These are phyloP conservation scores for Vanessa cardui DNA, from an alignment of 2,888 invertebrate genomes.

Conservation along the genomic window DNA sequence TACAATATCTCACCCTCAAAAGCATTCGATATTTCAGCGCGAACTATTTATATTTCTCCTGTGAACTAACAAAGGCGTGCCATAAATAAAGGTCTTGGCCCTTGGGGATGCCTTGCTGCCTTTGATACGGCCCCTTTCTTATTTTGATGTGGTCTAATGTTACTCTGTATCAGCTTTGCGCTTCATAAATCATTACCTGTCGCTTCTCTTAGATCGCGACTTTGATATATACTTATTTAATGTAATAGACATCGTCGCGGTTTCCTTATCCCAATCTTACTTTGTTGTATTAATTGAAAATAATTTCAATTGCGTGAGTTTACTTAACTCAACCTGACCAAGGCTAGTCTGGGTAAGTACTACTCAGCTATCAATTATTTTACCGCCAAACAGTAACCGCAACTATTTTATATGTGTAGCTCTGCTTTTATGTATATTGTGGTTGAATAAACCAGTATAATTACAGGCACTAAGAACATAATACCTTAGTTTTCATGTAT, in stretches of 20 bases:
- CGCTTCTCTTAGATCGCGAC: constrained; percentile 35
- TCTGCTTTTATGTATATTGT: too few species aligned
- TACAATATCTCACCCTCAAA: constrained; percentile 78
- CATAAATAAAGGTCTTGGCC: constrained; percentile 76
- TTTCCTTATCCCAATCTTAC: background rate
- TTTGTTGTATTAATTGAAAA: background rate
- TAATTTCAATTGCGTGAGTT: background rate
- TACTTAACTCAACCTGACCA: too few species aligned
- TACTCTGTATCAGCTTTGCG: constrained; percentile 70
- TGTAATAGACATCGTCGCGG: constrained; percentile 26
- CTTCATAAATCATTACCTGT: constrained; percentile 79
- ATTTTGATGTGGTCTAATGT: constrained; percentile 78
- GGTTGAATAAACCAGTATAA: too few species aligned
- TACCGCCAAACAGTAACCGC: too few species aligned
- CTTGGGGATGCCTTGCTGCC: constrained; percentile 73
- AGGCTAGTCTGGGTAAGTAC: too few species aligned
- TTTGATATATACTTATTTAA: constrained; percentile 25
- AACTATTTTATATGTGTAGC: too few species aligned
- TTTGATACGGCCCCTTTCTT: constrained; percentile 80
- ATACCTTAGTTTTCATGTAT: too few species aligned
- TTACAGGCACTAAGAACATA: too few species aligned
- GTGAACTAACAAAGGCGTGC: constrained; percentile 72
- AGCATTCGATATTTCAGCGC: constrained; percentile 75
- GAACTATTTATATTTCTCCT: constrained; percentile 80
- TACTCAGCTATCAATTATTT: too few species aligned